Evolutionary conservation across 1,140 invertebrate species (phyloP), one percentile per base, ranked within the genome.

Genomic region (Scaptomyza hsui): DNA sequence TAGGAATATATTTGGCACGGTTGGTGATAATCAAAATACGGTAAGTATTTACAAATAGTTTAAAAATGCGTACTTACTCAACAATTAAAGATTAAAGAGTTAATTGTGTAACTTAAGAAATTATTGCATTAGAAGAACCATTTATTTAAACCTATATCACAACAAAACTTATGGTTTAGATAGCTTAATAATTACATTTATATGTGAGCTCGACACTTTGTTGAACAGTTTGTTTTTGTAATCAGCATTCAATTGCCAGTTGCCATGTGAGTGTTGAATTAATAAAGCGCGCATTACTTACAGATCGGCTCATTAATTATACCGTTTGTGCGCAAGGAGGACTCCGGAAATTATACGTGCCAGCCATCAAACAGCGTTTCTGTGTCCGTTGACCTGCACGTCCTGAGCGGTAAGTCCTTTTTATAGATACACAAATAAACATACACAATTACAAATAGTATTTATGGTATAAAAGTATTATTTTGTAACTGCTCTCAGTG

Each of bases 221-320:
- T 29, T 29, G 26, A 3, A 29, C 7, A 9, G 26, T n/a, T n/a
- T 29, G 26, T 2, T 16, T 13, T 42, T 29, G 42, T 45, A 55
- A 29, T 10, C 18, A 24, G 12, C 61, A 59, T 42, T 53, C 26
- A 7, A 10, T n/a, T 26, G 49, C 37, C 44, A 53, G 9, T 65
- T 57, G 9, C 2, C 1, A 51, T 24, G 32, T 19, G 32, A 56
- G 51, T 49, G 56, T 15, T 63, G 59, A 57, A 57, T 70, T 63
- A 69, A 73, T 47, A 80, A 45, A 49, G 21, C 39, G 6, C 19
- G 49, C 75, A 48, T 78, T 88, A 62, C 74, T 78, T 78, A 64
- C 72, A 92, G 90, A 90, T 92, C 75, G 91, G 90, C 44, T 91
- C 90, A 57, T 91, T 97, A 65, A 93, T 94, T 63, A 97, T 98